These are phyloP conservation scores for rat (Rattus norvegicus) DNA, from an alignment of 2,113 vertebrate species.

Conservation along the genomic window GRCr8 NC_086026.1:46221501-46222000, in stretches of 20 bases:
- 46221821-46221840: background rate
- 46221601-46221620: background rate
- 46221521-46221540: background rate
- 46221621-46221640: background rate
- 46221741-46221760: background rate
- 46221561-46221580: background rate
- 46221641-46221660: background rate
- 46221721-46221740: background rate
- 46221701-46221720: background rate
- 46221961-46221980: background rate
- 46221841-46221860: background rate
- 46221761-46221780: background rate
- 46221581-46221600: background rate
- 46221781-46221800: background rate
- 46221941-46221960: background rate
- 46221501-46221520: background rate
- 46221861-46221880: background rate
- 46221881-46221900: background rate
- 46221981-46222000: background rate
- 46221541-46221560: background rate
- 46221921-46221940: background rate
- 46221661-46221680: background rate
- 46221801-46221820: background rate
- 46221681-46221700: background rate
- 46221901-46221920: background rate